phyloP scores from a whole-genome alignment of 2,888 invertebrate genomes.

The Dynastes maya region DNA sequence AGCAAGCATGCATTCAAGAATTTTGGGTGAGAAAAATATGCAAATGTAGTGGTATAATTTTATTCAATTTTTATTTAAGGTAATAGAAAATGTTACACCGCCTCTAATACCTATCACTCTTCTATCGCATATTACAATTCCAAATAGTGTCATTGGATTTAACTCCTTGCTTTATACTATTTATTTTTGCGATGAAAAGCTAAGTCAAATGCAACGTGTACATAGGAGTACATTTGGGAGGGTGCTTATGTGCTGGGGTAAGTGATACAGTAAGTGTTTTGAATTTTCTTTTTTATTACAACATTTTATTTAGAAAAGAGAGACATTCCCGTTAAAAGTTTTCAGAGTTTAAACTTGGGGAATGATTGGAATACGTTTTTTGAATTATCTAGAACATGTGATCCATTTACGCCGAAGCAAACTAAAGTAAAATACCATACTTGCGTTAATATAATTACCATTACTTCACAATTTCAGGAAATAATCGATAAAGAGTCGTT shows the following conservation, averaged over 20 bases:
- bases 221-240: constrained; percentile 34
- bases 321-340: neutral
- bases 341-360: constrained; percentile 8
- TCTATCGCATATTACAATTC: constrained; percentile 13
- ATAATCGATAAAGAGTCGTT: constrained; percentile 27
- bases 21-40: constrained; percentile 37
- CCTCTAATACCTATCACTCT: neutral
- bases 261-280: neutral
- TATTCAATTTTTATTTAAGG: constrained; percentile 13
- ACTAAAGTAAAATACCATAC: constrained; percentile 29
- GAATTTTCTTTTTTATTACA: neutral
- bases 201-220: constrained; percentile 30
- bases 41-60: neutral
- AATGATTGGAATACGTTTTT: constrained; percentile 40
- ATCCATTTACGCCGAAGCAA: constrained; percentile 44
- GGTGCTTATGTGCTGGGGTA: constrained; percentile 35
- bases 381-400: constrained; percentile 19
- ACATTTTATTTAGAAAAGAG: constrained; percentile 19
- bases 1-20: constrained; percentile 34
- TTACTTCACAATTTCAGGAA: constrained; percentile 37
- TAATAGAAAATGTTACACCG: constrained; percentile 40
- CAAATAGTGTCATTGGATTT: constrained; percentile 24
- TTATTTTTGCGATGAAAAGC: constrained; percentile 37
- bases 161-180: constrained; percentile 39
- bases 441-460: neutral